Evolutionary conservation across 2,113 vertebrate species (phyloP).

Genomic region (Alethe diademata): DNA sequence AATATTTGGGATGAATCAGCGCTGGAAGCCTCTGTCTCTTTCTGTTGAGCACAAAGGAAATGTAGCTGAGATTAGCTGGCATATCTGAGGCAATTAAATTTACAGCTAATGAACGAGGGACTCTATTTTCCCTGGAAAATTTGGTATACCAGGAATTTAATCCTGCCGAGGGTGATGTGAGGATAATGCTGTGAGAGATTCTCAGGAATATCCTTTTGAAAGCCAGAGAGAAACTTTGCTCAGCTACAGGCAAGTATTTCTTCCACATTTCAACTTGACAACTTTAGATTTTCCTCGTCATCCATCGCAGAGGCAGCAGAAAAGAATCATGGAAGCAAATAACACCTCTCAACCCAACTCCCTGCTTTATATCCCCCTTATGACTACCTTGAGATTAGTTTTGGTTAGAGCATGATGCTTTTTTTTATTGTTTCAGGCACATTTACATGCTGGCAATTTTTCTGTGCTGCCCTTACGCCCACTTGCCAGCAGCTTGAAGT

Average conservation of each 20-base stretch:
- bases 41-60: background rate
- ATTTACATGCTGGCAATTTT: background rate
- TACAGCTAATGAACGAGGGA: background rate
- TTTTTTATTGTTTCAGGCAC: background rate
- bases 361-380: background rate
- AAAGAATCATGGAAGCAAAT: background rate
- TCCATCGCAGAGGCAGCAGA: background rate
- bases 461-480: background rate
- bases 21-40: background rate
- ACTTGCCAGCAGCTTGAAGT: background rate
- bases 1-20: background rate
- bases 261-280: constrained; percentile 6
- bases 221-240: background rate
- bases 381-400: background rate
- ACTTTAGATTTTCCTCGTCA: background rate
- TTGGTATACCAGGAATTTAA: background rate
- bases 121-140: background rate
- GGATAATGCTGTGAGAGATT: background rate
- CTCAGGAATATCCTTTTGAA: background rate
- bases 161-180: background rate
- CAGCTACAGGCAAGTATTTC: background rate
- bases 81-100: background rate
- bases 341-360: background rate
- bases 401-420: accelerated
- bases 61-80: background rate